A percentile compares a stretch with the other conserved stretches of the same genome.
Evolutionary conservation across 2,113 vertebrate species (phyloP).

Genomic region (Tachysurus fulvidraco): DNA sequence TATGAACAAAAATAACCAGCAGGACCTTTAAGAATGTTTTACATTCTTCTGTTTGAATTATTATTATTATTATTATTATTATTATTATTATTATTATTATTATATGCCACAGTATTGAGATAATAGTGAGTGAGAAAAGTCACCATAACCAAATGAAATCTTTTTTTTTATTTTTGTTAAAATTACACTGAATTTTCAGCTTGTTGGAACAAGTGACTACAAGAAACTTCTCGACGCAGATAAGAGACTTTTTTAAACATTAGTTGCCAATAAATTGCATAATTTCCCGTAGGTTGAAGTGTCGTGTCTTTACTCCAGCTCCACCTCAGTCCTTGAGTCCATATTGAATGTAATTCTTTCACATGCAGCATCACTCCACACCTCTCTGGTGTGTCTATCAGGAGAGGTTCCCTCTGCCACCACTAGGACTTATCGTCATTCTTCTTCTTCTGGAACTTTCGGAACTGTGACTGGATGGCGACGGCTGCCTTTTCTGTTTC

Average conservation of each 20-base stretch:
- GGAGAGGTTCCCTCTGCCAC: slow-evolving; percentile 49
- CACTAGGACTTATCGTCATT: slow-evolving; percentile 77
- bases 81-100: too few species aligned
- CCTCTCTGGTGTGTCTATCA: slow-evolving; percentile 30
- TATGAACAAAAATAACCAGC: background rate
- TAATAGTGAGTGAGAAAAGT: background rate
- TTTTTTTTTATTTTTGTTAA: too few species aligned
- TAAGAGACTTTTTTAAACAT: slow-evolving; percentile 58
- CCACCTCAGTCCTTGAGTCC: slow-evolving; percentile 42
- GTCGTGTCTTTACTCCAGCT: slow-evolving; percentile 63
- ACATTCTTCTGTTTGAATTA: background rate
- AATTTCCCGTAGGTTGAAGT: slow-evolving; percentile 69
- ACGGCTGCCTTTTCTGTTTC: slow-evolving; percentile 94
- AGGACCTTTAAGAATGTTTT: background rate
- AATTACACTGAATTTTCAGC: background rate
- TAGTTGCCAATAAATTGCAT: slow-evolving; percentile 60
- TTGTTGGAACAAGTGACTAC: slow-evolving; percentile 17
- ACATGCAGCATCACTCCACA: slow-evolving; percentile 72
- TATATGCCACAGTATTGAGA: background rate
- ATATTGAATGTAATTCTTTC: slow-evolving; percentile 69
- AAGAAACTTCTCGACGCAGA: slow-evolving; percentile 25
- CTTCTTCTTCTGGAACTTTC: slow-evolving; percentile 99
- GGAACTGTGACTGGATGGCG: slow-evolving; percentile 98
- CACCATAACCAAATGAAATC: background rate
- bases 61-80: too few species aligned